Percentiles rank a stretch among this genome's conserved stretches.
Conservation (phyloP, 2,888 invertebrate species). For the Drosophila ustulata region DNA sequence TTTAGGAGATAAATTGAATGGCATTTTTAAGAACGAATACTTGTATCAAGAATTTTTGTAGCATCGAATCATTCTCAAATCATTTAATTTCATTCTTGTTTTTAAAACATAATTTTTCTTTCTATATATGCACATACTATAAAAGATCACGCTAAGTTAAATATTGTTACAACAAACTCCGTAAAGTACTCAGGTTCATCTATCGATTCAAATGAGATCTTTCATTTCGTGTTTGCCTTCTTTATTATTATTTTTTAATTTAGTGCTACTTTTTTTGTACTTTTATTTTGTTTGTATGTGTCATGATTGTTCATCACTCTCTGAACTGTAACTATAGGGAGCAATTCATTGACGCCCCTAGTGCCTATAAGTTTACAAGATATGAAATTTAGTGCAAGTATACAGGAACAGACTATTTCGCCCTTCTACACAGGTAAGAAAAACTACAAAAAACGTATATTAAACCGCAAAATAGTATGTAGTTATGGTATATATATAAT, state of each 20-base stretch:
- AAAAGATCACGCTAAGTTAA: neutral
- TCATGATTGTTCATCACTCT: slow-evolving; percentile 19
- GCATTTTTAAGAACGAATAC: too few relatives aligned
- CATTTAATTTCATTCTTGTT: too few relatives aligned
- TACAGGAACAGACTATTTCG: slow-evolving; percentile 89
- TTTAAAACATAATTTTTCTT: too few relatives aligned
- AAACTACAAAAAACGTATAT: neutral
- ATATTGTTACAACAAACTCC: neutral
- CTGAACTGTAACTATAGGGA: slow-evolving; percentile 82
- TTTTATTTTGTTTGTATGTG: slow-evolving; percentile 12
- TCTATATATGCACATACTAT: too few relatives aligned
- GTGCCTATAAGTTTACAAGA: slow-evolving; percentile 92
- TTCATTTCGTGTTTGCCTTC: slow-evolving; percentile 3
- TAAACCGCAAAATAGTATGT: neutral
- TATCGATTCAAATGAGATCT: too few relatives aligned
- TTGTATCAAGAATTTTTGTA: too few relatives aligned
- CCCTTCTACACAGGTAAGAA: slow-evolving; percentile 90
- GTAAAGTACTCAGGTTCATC: neutral
- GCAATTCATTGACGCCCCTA: slow-evolving; percentile 89
- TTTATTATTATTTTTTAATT: slow-evolving; percentile 23
- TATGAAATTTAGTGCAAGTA: slow-evolving; percentile 89
- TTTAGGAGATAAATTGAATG: too few relatives aligned
- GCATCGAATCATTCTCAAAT: too few relatives aligned
- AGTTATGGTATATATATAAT: neutral
- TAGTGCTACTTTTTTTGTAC: slow-evolving; percentile 34